A percentile compares a stretch with the other conserved stretches of the same genome.
These are phyloP conservation scores for Ellobius talpinus DNA, from an alignment of 2,113 vertebrate genomes.

Conservation along the genomic window DNA sequence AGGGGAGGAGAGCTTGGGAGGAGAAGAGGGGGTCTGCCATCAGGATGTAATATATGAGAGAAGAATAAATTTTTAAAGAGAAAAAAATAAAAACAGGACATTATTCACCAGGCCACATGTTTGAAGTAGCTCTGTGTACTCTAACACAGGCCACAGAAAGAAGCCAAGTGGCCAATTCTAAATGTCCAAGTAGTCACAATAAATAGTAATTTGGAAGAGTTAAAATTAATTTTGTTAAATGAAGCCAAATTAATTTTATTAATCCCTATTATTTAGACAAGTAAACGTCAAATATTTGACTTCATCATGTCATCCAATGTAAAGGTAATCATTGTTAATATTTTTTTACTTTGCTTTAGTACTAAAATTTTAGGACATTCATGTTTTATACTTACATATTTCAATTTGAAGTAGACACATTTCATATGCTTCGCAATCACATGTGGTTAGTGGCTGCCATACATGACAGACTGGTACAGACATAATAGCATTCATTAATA, in stretches of 20 bases:
- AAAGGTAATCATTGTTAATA: conserved; percentile 7
- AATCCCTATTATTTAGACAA: conserved; percentile 6
- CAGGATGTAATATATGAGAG: not conserved
- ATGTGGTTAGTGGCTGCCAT: not conserved
- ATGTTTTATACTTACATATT: not conserved
- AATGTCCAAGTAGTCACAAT: not conserved
- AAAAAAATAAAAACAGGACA: not conserved
- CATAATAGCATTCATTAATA: not conserved
- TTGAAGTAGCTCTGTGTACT: not conserved
- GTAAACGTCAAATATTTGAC: not conserved
- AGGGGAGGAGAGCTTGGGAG: not conserved
- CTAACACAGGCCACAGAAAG: not conserved
- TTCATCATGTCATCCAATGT: not conserved
- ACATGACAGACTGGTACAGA: not conserved
- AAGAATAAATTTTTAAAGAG: not conserved
- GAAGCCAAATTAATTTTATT: conserved; percentile 3
- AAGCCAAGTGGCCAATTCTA: not conserved
- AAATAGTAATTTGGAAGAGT: conserved; percentile 1
- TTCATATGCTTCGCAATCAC: not conserved
- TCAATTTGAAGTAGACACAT: not conserved
- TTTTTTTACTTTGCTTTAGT: not conserved
- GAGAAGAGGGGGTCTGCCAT: not conserved
- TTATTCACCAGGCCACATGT: not conserved
- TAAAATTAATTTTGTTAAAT: not conserved
- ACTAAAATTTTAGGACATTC: not conserved